Base-by-base conservation (phyloP, 2,113 vertebrate genomes). In the Indicator maculatus region DNA sequence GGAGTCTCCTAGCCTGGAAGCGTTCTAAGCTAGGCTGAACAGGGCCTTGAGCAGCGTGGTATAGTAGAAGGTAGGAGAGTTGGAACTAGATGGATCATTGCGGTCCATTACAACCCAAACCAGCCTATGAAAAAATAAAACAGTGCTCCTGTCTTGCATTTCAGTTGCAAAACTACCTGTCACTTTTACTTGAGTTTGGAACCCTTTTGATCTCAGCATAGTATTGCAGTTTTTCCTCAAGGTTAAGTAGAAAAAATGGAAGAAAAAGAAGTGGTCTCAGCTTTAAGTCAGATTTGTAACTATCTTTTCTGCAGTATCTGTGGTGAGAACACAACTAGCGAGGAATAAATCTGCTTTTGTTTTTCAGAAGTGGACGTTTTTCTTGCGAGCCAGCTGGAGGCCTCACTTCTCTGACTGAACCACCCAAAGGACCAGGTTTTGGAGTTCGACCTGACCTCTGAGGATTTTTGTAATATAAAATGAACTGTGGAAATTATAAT, bases 371-470 rank as follows among this genome's bases (percentile, higher is more conserved):
- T 56, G 98, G 98, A 9, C 99, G 99, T 90, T 99, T 99, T 96
- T 99, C 99, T 39, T 99, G 99, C 96, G 99, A 99, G 96, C 99
- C 99, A 84, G 98, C 98, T 67, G 98, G 98, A 77, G 99, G 99
- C 83, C 96, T 99, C 89, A 99, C 99, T 27, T 99, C 98, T 85
- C 97, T 99, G 95, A 98, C 98, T 45, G 98, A 98, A 97, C 99
- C 99, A 88, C 99, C 99, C 27, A 98, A 98, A 95, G 99, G 98
- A 96, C 99, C 99, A 58, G 99, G 99, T 27, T 98, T 99, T 91
- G 99, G 99, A 90, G 98, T 99, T 50, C 98, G 98, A 97, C 26
- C 98, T 41, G 99, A 99, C 89, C 98, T 99, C 94, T 99, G 97
- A 98, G 79, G 56, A 63, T 73, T 96, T 96, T 94, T 96, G 70